phyloP scores from a whole-genome alignment of 1,140 invertebrate genomes.

The Centruroides vittatus region DNA sequence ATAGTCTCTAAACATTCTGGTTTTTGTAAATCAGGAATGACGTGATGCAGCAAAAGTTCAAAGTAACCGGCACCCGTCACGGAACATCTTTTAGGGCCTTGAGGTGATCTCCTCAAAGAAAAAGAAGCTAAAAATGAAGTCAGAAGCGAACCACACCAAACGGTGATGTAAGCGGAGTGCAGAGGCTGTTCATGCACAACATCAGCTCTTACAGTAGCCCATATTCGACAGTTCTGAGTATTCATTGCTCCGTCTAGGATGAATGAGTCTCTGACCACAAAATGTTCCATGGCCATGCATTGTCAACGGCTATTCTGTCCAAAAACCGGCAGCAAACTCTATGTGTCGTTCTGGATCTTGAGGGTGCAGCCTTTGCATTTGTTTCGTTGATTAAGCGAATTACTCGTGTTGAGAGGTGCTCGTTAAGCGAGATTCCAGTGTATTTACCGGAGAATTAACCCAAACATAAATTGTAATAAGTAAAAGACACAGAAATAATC shows the following conservation, averaged over 20 bases:
- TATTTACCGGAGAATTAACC: too few species aligned
- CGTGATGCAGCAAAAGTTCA: neutral
- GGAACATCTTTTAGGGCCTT: neutral
- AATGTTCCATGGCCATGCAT: slow-evolving; percentile 3
- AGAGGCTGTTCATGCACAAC: neutral
- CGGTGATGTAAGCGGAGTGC: slow-evolving; percentile 1
- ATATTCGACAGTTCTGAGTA: neutral
- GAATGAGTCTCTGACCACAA: neutral
- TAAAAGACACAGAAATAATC: too few species aligned
- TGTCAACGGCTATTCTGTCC: neutral
- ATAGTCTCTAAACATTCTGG: neutral
- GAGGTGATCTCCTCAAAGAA: neutral
- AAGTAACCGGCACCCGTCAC: neutral
- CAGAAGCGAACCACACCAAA: neutral
- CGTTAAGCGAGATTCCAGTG: too few species aligned
- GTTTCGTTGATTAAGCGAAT: too few species aligned
- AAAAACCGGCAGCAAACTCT: neutral
- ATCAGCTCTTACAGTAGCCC: neutral
- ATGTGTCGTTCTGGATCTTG: neutral
- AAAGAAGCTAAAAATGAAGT: neutral
- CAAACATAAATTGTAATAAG: too few species aligned
- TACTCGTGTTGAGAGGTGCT: too few species aligned
- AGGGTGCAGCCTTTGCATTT: neutral
- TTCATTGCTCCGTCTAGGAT: slow-evolving; percentile 1
- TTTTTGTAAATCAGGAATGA: slow-evolving; percentile 3